Evolutionary conservation across 2,797 vertebrate species (phyloP).

Genomic region (Todus mexicanus): DNA sequence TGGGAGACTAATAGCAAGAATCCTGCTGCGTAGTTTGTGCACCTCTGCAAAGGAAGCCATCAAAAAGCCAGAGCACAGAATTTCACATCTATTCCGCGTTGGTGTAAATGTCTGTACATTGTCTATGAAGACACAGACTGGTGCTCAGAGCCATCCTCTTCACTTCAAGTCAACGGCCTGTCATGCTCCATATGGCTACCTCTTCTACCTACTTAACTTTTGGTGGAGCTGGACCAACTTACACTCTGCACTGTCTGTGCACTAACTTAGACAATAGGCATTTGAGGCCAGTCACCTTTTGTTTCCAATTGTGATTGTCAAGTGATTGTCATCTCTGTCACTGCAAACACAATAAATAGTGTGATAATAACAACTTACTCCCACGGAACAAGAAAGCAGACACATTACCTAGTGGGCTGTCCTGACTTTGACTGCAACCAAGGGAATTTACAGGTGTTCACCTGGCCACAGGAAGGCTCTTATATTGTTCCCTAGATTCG

Average conservation of each 20-base stretch:
- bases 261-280: neutral
- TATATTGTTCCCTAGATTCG: neutral
- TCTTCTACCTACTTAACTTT: neutral
- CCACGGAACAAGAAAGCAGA: neutral
- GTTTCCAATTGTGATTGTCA: neutral
- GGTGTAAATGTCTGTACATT: neutral
- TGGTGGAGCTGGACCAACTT: neutral
- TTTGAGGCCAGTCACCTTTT: neutral
- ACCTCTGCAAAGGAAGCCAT: neutral
- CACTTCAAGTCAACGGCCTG: neutral
- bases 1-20: neutral
- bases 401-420: neutral
- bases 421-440: neutral
- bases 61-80: neutral
- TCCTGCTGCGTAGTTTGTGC: neutral
- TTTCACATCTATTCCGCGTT: neutral
- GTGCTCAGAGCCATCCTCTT: neutral
- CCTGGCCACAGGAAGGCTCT: slow-evolving; percentile 18
- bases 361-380: neutral
- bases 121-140: neutral
- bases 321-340: neutral
- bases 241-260: neutral
- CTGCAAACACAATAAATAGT: neutral
- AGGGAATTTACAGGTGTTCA: slow-evolving; percentile 25
- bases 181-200: neutral